Conservation (phyloP, 2,797 vertebrate genomes). For the Coracias cyanogaster region DNA sequence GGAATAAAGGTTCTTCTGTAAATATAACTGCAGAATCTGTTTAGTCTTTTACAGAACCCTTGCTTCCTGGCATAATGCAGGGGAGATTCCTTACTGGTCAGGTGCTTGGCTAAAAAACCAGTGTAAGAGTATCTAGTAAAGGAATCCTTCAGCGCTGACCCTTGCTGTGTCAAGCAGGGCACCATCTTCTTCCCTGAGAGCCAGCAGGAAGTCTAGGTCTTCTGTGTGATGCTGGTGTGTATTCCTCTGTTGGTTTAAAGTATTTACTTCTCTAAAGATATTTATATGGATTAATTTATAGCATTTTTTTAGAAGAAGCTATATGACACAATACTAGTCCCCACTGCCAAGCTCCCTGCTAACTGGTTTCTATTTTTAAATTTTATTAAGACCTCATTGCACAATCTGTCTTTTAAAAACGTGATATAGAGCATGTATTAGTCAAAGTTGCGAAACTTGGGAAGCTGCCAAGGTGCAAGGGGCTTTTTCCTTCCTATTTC, state of each 20-base stretch:
- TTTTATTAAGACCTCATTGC: not conserved
- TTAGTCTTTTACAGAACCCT: not conserved
- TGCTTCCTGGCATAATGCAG: not conserved
- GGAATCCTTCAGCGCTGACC: not conserved
- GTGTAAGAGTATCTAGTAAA: not conserved
- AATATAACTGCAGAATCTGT: not conserved
- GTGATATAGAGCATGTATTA: not conserved
- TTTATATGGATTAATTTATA: not conserved
- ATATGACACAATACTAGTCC: not conserved
- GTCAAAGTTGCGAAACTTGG: not conserved
- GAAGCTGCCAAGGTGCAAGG: conserved; percentile 9
- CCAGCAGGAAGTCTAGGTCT: not conserved
- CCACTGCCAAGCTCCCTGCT: not conserved
- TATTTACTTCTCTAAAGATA: not conserved
- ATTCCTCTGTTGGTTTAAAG: not conserved
- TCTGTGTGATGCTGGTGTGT: not conserved
- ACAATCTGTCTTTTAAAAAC: not conserved
- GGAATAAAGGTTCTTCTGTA: not conserved
- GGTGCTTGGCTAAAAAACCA: not conserved
- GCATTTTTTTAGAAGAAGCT: not conserved
- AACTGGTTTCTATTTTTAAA: not conserved
- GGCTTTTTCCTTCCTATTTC: conserved; percentile 4
- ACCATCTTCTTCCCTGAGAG: not conserved
- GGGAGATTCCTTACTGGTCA: not conserved
- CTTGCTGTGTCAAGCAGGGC: not conserved